Base-by-base conservation (phyloP, 2,113 vertebrate species). In the Heterotis niloticus region DNA sequence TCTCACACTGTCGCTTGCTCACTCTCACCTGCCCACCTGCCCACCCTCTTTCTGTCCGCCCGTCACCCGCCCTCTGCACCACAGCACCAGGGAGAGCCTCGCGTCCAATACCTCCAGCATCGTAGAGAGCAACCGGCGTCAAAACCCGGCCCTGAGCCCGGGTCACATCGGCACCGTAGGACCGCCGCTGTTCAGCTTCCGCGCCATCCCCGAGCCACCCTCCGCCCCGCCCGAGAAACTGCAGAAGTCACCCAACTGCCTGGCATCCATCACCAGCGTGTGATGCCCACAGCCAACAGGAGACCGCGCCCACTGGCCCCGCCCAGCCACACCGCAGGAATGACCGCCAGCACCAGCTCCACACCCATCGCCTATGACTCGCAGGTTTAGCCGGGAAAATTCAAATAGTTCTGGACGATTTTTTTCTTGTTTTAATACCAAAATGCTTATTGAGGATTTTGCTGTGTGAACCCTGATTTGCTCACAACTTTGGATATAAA, bases 101-200 rank as follows among this genome's bases (percentile, higher is more conserved):
- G 98, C 98, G 66, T 99, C 98, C 65, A 99, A 99, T 94, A 99
- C 98, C 64, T 99, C 98, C 0, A 99, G 97, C 84, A 96, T 98
- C 79, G 95, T 99, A 87, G 98, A 99, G 91, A 98, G 96, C 86
- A 98, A 94, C 91, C 91, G 96, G 68, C 95, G 96, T 24, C 97
- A 98, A 91, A 98, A 98, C 84, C 91, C 96, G 0, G 94, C 95
- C 57, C 89, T 98, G 90, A 99, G 96, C 87, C 97, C 97, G 0
- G 95, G 96, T 13, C 96, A 98, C 0, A 93, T 95, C 1, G 94
- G 93, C n/a, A 90, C 91, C 24, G 93, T 93, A 80, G 92, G 85
- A 5, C 89, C 84, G 0, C 93, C 95, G 14, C 89, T 94, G 0
- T 98, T 98, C 92, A 94, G 74, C 90, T 98, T 98, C 90, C 95